Evolutionary conservation across 2,888 invertebrate species (phyloP), one percentile per base, ranked within the genome.

Genomic region (Plemyria rubiginata): DNA sequence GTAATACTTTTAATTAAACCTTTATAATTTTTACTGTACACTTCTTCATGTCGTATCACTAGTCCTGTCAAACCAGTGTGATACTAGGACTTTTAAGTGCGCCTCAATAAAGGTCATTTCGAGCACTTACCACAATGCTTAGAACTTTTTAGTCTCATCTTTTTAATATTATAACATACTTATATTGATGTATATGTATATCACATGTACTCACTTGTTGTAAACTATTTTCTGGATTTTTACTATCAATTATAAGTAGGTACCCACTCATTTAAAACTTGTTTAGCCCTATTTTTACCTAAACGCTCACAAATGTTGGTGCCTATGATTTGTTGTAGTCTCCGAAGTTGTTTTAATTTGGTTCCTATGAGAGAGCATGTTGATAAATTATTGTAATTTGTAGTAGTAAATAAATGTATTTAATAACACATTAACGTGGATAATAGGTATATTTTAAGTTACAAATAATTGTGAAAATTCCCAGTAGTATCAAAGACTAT

Each of bases 221-320:
- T 4, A 38, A 48, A 8, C 11, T 60, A 53, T 53, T 53, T 54
- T 53, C 48, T 53, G 46, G 58, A 59, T 40, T 52, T 46, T 58
- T 52, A 58, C 8, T 16, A 1, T 41, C 9, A 49, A 32, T 32
- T 38, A 11, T 38, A 38, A 11, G 36, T 38, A 38, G 36, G 36
- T 9, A 38, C 8, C 8, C 8, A 36, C 36, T 8, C 8, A 9
- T n/a, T 8, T 36, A 9, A 50, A 32, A 5, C 13, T 15, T 50
- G 7, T 32, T 32, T 50, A 13, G 13, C 15, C 3, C 6, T 32
- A 13, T 13, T 13, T 50, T 13, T 50, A n/a, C 13, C 29, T 11
- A 29, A 29, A 9, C 36, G 32, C 8, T 46, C 7, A 36, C 13
- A 38, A 36, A 54, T 54, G 16, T 32, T 28, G 9, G 32, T 51